phyloP scores from a whole-genome alignment of 2,797 vertebrate species.

The Ptychobarbus kaznakovi region DNA sequence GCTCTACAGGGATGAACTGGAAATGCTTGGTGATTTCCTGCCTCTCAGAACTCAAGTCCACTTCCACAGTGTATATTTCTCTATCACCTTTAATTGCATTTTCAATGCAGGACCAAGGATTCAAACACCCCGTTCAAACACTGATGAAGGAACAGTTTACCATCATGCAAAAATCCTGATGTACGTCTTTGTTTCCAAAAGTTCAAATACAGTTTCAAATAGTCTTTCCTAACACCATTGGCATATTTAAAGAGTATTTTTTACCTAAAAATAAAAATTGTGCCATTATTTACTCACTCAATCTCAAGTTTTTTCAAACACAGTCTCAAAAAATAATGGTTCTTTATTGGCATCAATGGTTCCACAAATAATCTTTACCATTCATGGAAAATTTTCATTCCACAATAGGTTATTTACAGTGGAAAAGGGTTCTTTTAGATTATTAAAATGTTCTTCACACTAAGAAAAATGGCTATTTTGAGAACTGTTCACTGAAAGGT shows the following conservation, averaged over 20 bases:
- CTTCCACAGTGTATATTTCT: neutral
- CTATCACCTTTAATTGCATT: constrained; percentile 17
- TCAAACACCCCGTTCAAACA: neutral
- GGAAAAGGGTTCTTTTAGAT: too few relatives aligned
- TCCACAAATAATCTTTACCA: too few relatives aligned
- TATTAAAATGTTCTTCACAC: too few relatives aligned
- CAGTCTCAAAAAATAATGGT: too few relatives aligned
- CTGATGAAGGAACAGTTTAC: neutral
- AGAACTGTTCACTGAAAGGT: too few relatives aligned
- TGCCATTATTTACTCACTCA: neutral
- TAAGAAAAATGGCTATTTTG: too few relatives aligned
- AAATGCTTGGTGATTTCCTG: constrained; percentile 20
- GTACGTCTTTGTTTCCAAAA: neutral
- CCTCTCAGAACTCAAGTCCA: neutral
- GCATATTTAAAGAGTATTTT: neutral
- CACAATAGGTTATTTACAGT: too few relatives aligned
- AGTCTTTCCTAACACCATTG: neutral
- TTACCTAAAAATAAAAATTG: neutral
- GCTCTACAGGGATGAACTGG: constrained; percentile 41
- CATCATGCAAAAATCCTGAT: neutral
- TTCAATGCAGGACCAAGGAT: neutral
- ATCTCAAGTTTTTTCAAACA: too few relatives aligned
- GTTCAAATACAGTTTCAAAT: neutral
- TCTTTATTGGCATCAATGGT: too few relatives aligned
- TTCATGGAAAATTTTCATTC: too few relatives aligned